Percentiles rank a stretch among this genome's conserved stretches.
Evolutionary conservation across 2,888 invertebrate genomes (phyloP).

Genomic region (Odontomyia ornata): DNA sequence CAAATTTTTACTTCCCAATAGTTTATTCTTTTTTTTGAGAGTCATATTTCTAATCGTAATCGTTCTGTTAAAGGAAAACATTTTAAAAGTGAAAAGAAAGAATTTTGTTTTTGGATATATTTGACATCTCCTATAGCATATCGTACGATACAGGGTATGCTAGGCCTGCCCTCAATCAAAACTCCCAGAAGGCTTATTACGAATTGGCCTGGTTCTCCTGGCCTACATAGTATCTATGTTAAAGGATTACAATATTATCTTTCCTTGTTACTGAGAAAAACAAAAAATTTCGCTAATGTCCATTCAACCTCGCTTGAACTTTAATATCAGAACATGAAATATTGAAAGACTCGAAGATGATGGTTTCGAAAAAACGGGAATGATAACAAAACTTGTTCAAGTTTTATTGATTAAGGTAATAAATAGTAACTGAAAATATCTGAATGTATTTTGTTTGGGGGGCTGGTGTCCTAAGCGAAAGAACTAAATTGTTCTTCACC

Average conservation of each 20-base stretch:
- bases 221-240: not conserved
- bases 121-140: not conserved
- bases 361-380: not conserved
- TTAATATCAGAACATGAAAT: not conserved
- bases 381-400: too few species aligned
- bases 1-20: too few species aligned
- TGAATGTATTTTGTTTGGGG: too few species aligned
- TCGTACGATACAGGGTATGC: not conserved
- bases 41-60: too few species aligned
- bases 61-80: too few species aligned
- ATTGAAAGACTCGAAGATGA: not conserved
- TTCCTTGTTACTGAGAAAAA: not conserved
- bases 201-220: not conserved
- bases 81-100: conserved; percentile 12
- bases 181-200: not conserved
- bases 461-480: too few species aligned
- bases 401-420: too few species aligned
- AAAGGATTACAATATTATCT: not conserved
- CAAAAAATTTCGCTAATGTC: not conserved
- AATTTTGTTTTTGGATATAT: not conserved
- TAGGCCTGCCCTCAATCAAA: not conserved
- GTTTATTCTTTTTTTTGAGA: too few species aligned
- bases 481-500: too few species aligned
- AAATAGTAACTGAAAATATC: too few species aligned
- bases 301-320: not conserved